These are phyloP conservation scores for Cuculus canorus DNA, from an alignment of 2,797 vertebrate species.

Conservation along the genomic window DNA sequence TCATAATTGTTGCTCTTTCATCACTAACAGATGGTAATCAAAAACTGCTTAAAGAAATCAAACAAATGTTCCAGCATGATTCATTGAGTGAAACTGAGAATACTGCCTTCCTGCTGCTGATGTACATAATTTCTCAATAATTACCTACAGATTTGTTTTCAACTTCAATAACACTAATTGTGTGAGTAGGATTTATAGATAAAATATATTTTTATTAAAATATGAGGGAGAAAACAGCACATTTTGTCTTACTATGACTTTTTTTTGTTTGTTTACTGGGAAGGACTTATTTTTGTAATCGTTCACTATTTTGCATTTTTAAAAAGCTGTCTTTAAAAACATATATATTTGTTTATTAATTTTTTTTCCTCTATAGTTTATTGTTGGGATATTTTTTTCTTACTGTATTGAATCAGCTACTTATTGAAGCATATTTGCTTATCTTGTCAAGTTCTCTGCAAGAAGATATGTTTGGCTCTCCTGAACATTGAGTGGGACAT, in stretches of 20 bases:
- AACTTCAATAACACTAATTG: not conserved
- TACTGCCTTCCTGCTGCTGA: not conserved
- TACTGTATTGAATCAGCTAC: not conserved
- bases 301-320: not conserved
- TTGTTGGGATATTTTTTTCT: not conserved
- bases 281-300: not conserved
- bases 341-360: not conserved
- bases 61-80: conserved; percentile 2
- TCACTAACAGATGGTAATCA: conserved; percentile 30
- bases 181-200: not conserved
- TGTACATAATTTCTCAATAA: conserved; percentile 26
- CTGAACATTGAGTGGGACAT: conserved; percentile 27
- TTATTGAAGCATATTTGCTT: not conserved
- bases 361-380: not conserved
- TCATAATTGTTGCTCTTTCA: conserved; percentile 3
- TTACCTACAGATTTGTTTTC: conserved; percentile 28
- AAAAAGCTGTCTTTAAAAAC: not conserved
- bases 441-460: not conserved
- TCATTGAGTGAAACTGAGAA: conserved; percentile 29
- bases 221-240: not conserved
- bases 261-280: not conserved
- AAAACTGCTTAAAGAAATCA: conserved; percentile 51
- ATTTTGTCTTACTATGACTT: not conserved
- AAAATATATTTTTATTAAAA: not conserved
- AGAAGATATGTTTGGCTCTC: conserved; percentile 10